Percentiles rank a stretch among this genome's conserved stretches.
These are phyloP conservation scores for Lypha dubia DNA, from an alignment of 2,888 invertebrate genomes.

Conservation along the genomic window DNA sequence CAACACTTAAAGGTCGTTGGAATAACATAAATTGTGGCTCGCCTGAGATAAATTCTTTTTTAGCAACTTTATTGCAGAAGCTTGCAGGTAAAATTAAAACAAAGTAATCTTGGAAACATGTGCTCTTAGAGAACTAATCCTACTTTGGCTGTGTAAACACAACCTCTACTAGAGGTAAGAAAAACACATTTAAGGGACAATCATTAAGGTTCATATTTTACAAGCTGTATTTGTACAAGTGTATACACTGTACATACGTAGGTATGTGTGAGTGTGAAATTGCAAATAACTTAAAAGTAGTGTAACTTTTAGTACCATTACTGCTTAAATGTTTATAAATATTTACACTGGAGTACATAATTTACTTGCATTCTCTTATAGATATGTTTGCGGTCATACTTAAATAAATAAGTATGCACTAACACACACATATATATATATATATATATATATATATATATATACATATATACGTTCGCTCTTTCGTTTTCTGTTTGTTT, in stretches of 20 bases:
- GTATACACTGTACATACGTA: background rate
- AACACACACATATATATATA: too few relatives aligned
- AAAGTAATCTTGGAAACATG: background rate
- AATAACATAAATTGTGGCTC: slow-evolving; percentile 20
- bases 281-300: slow-evolving; percentile 5
- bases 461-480: slow-evolving; percentile 12
- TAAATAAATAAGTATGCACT: background rate
- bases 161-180: background rate
- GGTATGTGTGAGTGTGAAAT: slow-evolving; percentile 12
- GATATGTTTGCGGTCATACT: background rate
- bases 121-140: slow-evolving; percentile 1
- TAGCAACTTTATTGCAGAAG: background rate
- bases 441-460: too few relatives aligned
- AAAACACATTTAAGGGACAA: background rate
- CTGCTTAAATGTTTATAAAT: slow-evolving; percentile 10
- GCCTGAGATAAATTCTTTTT: background rate
- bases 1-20: slow-evolving; percentile 1
- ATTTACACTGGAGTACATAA: slow-evolving; percentile 14
- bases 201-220: background rate
- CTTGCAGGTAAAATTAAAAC: background rate
- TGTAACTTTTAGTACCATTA: background rate
- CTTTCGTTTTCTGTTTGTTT: background rate
- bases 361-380: slow-evolving; percentile 11
- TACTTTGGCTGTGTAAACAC: background rate
- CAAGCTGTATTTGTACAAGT: background rate